A percentile compares a stretch with the other conserved stretches of the same genome.
These are phyloP conservation scores for Octopus bimaculoides DNA, from an alignment of 1,140 invertebrate species.

Conservation along the genomic window DNA sequence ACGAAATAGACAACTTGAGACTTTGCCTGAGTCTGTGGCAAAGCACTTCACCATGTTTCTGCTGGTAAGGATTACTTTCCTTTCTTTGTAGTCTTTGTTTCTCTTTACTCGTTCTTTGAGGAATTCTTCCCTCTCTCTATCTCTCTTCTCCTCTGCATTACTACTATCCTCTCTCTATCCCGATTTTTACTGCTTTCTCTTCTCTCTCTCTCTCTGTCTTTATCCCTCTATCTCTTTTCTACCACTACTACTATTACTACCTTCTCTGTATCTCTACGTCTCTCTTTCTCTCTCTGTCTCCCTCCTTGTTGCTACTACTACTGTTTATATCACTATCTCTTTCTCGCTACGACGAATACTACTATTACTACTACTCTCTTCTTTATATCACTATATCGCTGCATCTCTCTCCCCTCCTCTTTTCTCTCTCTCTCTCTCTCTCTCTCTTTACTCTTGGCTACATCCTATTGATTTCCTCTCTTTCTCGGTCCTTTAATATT, in stretches of 20 bases:
- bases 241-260: background rate
- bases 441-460: background rate
- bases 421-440: background rate
- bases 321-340: too few relatives aligned
- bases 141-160: background rate
- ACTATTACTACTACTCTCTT: too few relatives aligned
- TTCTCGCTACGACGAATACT: too few relatives aligned
- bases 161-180: background rate
- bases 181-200: background rate
- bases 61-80: too few relatives aligned
- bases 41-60: too few relatives aligned
- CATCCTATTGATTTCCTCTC: too few relatives aligned
- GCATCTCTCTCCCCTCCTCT: background rate
- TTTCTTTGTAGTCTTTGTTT: too few relatives aligned
- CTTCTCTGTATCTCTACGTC: background rate
- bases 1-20: too few relatives aligned
- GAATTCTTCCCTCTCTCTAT: background rate
- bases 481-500: too few relatives aligned
- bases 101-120: too few relatives aligned
- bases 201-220: constrained; percentile 11
- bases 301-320: background rate
- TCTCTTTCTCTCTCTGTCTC: background rate
- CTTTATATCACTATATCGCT: background rate
- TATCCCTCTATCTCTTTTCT: background rate
- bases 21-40: too few relatives aligned